Conservation (phyloP, 2,113 vertebrate species). For the Egretta garzetta region DNA sequence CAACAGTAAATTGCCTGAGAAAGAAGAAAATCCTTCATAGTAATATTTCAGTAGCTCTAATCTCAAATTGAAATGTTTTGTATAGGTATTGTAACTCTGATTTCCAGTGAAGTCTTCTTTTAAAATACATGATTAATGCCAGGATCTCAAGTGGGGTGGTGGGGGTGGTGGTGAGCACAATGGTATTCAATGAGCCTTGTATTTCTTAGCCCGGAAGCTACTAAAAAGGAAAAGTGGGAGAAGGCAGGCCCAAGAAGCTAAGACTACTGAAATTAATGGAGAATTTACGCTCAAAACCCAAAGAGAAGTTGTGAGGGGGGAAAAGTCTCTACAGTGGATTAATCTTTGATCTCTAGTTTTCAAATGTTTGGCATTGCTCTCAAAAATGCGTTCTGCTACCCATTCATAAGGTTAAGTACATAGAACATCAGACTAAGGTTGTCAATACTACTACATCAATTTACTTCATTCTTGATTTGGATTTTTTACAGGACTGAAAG, state of each 20-base stretch:
- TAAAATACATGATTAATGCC: neutral
- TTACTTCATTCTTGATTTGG: neutral
- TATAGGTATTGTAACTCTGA: neutral
- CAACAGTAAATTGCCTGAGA: neutral
- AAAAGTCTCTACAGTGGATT: neutral
- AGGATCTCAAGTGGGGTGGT: neutral
- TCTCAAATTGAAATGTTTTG: neutral
- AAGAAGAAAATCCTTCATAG: neutral
- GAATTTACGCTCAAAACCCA: neutral
- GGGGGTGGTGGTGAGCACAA: neutral
- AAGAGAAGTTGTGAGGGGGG: neutral
- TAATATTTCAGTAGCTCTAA: neutral
- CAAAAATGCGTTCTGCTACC: neutral
- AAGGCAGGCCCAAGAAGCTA: neutral
- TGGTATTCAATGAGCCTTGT: neutral
- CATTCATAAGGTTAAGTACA: neutral
- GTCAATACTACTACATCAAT: neutral
- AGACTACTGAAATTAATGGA: neutral
- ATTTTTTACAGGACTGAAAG: neutral
- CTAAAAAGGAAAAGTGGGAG: neutral
- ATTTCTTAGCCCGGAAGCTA: neutral
- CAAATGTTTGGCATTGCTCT: neutral
- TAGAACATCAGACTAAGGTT: neutral
- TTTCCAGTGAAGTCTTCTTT: neutral
- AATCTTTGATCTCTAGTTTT: neutral